Percentiles rank a stretch among this genome's conserved stretches.
Conservation (phyloP, 2,888 invertebrate genomes). For the Thumatha senex region DNA sequence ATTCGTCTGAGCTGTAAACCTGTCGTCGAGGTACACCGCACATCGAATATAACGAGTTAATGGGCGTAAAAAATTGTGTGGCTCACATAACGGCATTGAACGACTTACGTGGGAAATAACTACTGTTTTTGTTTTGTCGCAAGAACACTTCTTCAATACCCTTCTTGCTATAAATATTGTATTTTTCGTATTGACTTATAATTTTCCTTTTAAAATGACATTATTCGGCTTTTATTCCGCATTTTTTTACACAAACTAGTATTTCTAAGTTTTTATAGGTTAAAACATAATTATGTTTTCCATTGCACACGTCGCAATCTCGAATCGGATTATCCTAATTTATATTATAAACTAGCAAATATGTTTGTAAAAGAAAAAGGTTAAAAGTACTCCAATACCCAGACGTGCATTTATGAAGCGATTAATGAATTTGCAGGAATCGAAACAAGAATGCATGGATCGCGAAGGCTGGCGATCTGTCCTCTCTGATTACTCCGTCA, state of each 20-base stretch:
- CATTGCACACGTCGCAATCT: too few species aligned
- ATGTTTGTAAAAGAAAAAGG: too few species aligned
- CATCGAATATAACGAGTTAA: slow-evolving; percentile 15
- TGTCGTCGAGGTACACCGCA: neutral
- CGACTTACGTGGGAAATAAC: slow-evolving; percentile 38
- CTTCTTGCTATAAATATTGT: neutral
- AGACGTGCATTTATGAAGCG: too few species aligned
- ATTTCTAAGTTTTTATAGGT: too few species aligned
- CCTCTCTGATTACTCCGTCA: too few species aligned
- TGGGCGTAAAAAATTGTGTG: slow-evolving; percentile 21
- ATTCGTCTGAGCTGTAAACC: neutral
- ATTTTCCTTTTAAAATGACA: neutral
- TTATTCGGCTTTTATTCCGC: neutral
- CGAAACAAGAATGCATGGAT: too few species aligned
- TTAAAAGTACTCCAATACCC: too few species aligned
- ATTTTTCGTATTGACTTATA: neutral
- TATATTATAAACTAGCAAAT: too few species aligned
- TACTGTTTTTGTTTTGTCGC: slow-evolving; percentile 4
- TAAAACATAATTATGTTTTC: too few species aligned
- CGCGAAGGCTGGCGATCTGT: too few species aligned
- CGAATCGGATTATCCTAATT: too few species aligned
- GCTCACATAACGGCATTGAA: slow-evolving; percentile 36
- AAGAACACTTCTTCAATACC: slow-evolving; percentile 5
- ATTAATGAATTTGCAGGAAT: too few species aligned
- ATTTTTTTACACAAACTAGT: neutral